Evolutionary conservation across 64 coral and sea anemone genomes (phyloP).

Genomic region (Stichodactyla helianthus): DNA sequence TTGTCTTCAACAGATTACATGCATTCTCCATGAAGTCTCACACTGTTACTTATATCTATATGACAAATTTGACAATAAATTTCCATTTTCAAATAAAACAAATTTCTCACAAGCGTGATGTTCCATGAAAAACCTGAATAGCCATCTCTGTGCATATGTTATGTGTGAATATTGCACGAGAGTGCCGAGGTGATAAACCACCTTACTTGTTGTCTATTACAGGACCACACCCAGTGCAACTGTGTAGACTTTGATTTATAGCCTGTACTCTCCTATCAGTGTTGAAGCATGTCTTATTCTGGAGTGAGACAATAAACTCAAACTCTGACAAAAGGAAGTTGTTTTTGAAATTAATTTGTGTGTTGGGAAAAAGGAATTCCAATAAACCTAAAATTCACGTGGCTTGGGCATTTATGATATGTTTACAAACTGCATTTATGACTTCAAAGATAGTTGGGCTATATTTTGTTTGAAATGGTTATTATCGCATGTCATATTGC

Average conservation of each 20-base stretch:
- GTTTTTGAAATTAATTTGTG: neutral
- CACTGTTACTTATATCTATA: too few species aligned
- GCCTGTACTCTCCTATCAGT: neutral
- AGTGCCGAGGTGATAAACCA: neutral
- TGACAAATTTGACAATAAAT: too few species aligned
- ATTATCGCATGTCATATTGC: too few species aligned
- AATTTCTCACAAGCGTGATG: too few species aligned
- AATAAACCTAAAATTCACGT: neutral
- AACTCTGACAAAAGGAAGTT: neutral
- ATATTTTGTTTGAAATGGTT: too few species aligned
- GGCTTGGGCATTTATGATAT: neutral
- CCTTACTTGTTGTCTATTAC: neutral
- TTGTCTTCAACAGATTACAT: too few species aligned
- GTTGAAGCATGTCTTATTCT: conserved; percentile 2
- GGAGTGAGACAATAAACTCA: conserved; percentile 1
- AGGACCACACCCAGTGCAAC: neutral
- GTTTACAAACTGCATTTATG: neutral
- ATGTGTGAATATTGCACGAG: neutral
- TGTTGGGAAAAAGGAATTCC: neutral
- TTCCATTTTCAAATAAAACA: too few species aligned
- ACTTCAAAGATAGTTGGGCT: too few species aligned
- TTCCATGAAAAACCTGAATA: neutral
- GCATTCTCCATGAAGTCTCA: too few species aligned
- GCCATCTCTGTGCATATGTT: neutral
- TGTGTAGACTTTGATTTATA: neutral